Percentiles rank a stretch among this genome's conserved stretches.
phyloP scores from a whole-genome alignment of 2,797 vertebrate genomes.

The Malurus leucopterus region DNA sequence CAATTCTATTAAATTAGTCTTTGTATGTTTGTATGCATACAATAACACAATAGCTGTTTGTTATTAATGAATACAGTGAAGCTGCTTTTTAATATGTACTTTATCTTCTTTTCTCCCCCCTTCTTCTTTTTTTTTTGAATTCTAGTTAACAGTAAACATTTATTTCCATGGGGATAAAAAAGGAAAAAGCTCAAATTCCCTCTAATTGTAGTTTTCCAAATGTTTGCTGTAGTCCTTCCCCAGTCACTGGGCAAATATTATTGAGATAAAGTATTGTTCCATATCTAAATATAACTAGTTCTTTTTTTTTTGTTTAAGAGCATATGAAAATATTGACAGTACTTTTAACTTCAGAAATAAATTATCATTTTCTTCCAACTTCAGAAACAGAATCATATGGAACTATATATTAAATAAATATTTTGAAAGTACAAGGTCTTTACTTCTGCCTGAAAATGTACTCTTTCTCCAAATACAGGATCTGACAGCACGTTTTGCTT shows the following conservation, averaged over 20 bases:
- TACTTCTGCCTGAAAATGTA: neutral
- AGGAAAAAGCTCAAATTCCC: neutral
- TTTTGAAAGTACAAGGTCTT: neutral
- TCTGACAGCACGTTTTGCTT: neutral
- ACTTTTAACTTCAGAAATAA: neutral
- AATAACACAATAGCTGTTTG: neutral
- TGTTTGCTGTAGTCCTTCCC: neutral
- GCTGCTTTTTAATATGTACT: neutral
- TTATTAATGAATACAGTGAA: neutral
- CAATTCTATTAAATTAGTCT: neutral
- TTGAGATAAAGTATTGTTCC: neutral
- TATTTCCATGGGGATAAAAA: neutral
- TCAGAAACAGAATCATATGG: neutral
- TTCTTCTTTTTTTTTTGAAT: accelerated
- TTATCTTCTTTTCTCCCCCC: neutral
- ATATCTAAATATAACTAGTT: neutral
- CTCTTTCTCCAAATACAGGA: neutral
- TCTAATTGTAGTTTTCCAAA: neutral
- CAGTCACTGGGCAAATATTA: neutral
- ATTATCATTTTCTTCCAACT: neutral
- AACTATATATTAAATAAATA: neutral
- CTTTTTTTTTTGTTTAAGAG: neutral
- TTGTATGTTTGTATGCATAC: neutral
- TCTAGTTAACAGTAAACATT: neutral
- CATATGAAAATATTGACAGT: neutral